These are phyloP conservation scores for Cryptoleucopteryx plumbea DNA, from an alignment of 2,113 vertebrate genomes.

Conservation along the genomic window DNA sequence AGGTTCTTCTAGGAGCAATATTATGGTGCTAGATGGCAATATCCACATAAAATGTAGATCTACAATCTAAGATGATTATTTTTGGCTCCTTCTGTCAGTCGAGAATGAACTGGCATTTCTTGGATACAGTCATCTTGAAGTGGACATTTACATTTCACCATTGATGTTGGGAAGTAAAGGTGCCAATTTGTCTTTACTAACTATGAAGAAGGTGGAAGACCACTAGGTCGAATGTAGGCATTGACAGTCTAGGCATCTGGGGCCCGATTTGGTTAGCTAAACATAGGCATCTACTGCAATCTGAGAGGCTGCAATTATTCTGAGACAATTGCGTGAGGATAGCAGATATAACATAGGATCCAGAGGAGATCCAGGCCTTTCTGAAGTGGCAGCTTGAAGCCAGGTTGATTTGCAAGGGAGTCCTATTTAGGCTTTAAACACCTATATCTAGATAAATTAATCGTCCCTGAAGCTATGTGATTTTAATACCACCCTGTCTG, in stretches of 20 bases:
- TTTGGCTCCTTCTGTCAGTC: not conserved
- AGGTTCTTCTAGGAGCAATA: not conserved
- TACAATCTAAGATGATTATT: not conserved
- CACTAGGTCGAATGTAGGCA: not conserved
- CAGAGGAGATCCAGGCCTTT: not conserved
- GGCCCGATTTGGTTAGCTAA: not conserved
- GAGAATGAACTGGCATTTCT: not conserved
- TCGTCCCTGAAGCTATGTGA: not conserved
- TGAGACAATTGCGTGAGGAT: not conserved
- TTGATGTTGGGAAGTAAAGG: not conserved
- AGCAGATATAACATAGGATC: not conserved
- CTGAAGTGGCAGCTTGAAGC: not conserved
- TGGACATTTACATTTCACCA: not conserved
- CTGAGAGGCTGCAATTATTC: not conserved
- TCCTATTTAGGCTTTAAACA: not conserved
- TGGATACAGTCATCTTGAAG: not conserved
- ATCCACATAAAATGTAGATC: not conserved
- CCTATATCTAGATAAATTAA: not conserved
- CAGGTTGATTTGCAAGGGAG: not conserved
- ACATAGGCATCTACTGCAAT: not conserved
- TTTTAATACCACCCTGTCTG: not conserved
- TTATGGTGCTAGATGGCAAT: not conserved
- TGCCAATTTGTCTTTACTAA: not conserved
- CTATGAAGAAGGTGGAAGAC: not conserved
- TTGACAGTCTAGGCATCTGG: not conserved